Base-by-base conservation (phyloP, 2,888 invertebrate genomes). In the Phortica magna region DNA sequence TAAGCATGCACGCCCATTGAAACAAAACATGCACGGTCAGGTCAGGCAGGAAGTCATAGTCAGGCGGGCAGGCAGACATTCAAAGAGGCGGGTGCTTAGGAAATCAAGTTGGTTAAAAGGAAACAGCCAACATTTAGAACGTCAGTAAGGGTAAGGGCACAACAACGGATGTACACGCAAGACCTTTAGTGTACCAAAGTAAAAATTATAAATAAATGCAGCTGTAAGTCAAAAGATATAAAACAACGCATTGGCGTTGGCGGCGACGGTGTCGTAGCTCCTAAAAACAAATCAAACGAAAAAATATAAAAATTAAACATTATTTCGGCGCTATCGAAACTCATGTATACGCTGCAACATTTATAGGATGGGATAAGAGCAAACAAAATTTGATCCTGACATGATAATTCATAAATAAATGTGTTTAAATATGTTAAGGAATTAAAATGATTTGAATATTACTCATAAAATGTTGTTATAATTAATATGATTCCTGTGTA, bases 51-150 rank as follows among this genome's bases (percentile, higher is more conserved):
- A n/a, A 19, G 59, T 9, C n/a, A 57, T 14, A 64, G 39, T 22
- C 64, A 39, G 65, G 10, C 41, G 14, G 41, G 7, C 22, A 10
- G 31, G 31, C 17, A 65, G n/a, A 39, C 31, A 55, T 53, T 39
- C 77, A 75, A 76, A 64, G 72, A 74, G 76, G n/a, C 72, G 61
- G 70, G 67, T 70, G 42, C 53, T 43, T 48, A 43, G 22, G 70
- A 70, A 70, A 22, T 41, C 43, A 70, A 43, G 61, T 61, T 61
- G 61, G 61, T 61, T 61, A 61, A 61, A 17, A 61, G 61, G 61
- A 61, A 71, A 22, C 53, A 48, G 70, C 14, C 53, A 55, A 31
- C 68, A 42, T 17, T 10, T 14, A 14, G n/a, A 7, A n/a, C 10
- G 70, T 19, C 70, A 43, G 43, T 1, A 19, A 53, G 22, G 48